phyloP scores from a whole-genome alignment of 2,888 invertebrate genomes.

The Parnassius orleans region DNA sequence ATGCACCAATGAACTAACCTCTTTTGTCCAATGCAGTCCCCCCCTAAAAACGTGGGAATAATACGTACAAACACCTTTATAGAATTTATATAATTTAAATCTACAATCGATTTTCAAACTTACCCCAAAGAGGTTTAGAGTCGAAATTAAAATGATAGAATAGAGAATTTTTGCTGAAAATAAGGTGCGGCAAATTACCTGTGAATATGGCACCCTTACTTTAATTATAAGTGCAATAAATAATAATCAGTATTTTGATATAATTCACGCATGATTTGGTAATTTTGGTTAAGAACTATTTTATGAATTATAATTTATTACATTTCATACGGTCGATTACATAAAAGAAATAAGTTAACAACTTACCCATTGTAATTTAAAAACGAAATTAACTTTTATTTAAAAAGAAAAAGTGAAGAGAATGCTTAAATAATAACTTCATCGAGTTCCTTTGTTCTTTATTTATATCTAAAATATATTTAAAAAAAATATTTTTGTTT shows the following conservation, averaged over 20 bases:
- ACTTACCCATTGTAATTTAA: no score
- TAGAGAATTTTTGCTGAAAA: conserved; percentile 1
- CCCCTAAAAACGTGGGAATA: conserved; percentile 69
- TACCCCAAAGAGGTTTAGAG: not conserved
- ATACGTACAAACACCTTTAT: not conserved
- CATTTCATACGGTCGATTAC: no score
- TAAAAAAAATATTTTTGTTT: no score
- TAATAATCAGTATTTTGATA: conserved; percentile 73
- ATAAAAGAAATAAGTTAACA: no score
- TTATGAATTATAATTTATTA: no score
- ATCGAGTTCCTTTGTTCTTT: no score
- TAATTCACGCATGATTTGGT: conserved; percentile 48
- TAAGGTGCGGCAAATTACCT: conserved; percentile 8
- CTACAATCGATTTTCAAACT: conserved; percentile 1
- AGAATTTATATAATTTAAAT: not conserved
- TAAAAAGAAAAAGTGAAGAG: no score
- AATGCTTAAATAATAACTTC: no score
- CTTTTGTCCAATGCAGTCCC: conserved; percentile 65
- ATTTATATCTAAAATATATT: no score
- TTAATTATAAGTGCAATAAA: conserved; percentile 55
- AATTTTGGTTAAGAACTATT: not conserved
- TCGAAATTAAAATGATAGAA: not conserved
- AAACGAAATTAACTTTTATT: no score
- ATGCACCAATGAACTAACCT: conserved; percentile 53
- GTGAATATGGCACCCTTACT: conserved; percentile 18